phyloP scores from a whole-genome alignment of 2,888 invertebrate genomes.

The Eupithecia inturbata region DNA sequence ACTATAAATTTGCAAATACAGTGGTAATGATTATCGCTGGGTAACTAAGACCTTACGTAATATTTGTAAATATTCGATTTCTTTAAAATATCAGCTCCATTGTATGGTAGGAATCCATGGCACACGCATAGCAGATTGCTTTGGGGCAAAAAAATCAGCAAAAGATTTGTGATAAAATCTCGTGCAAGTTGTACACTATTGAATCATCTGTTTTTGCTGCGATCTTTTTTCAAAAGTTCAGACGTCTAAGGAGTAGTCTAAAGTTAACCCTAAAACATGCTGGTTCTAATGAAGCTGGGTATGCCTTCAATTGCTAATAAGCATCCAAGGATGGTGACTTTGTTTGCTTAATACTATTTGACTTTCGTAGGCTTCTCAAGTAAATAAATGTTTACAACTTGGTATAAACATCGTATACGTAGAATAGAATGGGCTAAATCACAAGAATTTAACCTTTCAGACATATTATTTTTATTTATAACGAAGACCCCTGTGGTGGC shows the following conservation, averaged over 20 bases:
- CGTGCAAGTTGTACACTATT: too few species aligned
- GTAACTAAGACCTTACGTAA: not conserved
- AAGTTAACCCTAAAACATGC: not conserved
- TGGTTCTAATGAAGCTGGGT: not conserved
- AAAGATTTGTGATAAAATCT: too few species aligned
- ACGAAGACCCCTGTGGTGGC: not conserved
- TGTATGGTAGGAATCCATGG: too few species aligned
- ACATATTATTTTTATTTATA: not conserved
- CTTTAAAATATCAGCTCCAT: too few species aligned
- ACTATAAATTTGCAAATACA: conserved; percentile 1
- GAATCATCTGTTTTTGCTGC: too few species aligned
- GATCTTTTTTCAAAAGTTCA: too few species aligned
- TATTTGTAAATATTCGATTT: too few species aligned
- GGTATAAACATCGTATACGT: not conserved
- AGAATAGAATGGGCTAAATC: not conserved
- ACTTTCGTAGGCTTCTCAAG: conserved; percentile 14
- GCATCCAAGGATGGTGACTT: conserved; percentile 26
- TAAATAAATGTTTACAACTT: conserved; percentile 1
- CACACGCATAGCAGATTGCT: too few species aligned
- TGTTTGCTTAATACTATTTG: conserved; percentile 26
- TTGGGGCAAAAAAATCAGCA: too few species aligned
- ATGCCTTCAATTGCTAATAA: conserved; percentile 18
- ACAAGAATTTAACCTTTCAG: not conserved
- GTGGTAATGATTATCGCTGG: not conserved
- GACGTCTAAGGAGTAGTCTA: not conserved